A percentile compares a stretch with the other conserved stretches of the same genome.
phyloP scores from a whole-genome alignment of 2,797 vertebrate species.

The Poecilia gillii region DNA sequence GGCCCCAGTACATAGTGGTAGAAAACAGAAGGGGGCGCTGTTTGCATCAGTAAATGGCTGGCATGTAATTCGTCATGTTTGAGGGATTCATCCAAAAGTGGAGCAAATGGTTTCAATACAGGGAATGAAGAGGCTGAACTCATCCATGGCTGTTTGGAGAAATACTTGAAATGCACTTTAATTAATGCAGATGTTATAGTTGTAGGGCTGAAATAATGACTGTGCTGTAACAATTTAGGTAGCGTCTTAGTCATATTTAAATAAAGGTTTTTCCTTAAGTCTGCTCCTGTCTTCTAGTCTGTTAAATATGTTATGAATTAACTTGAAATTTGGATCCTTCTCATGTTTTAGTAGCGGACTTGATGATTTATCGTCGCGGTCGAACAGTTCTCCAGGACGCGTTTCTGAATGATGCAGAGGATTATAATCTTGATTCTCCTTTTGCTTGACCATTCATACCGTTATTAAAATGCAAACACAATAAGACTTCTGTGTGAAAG shows the following conservation, averaged over 20 bases:
- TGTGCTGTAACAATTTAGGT: neutral
- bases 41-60: conserved; percentile 14
- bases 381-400: no score
- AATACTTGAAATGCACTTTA: conserved; percentile 62
- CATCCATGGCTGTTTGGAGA: neutral
- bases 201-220: conserved; percentile 1
- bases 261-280: conserved; percentile 3
- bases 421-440: no score
- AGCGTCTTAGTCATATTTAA: conserved; percentile 3
- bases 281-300: neutral
- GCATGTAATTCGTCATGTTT: conserved; percentile 29
- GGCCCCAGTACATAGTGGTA: neutral
- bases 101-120: neutral
- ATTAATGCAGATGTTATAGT: neutral
- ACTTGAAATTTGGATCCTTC: no score
- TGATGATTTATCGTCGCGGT: no score
- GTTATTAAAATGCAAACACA: no score
- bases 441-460: no score
- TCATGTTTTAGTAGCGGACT: no score
- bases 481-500: no score
- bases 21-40: neutral
- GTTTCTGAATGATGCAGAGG: no score
- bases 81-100: neutral
- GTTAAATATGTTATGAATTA: no score
- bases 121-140: neutral